A percentile compares a stretch with the other conserved stretches of the same genome.
These are phyloP conservation scores for Lacerta viridis DNA, from an alignment of 2,797 vertebrate genomes.

Conservation along the genomic window DNA sequence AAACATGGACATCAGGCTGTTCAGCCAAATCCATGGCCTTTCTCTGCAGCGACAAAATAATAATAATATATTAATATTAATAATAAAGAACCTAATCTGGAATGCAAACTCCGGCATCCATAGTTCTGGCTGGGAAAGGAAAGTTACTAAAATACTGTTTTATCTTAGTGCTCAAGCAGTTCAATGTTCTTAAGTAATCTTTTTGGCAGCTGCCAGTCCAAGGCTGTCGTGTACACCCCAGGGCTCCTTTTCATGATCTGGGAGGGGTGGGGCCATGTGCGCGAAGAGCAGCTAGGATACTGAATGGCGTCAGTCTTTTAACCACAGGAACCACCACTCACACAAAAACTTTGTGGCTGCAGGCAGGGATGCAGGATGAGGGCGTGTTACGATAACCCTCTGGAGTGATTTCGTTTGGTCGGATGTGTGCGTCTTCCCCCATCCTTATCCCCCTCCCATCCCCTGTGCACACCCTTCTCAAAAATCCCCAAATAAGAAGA, in stretches of 20 bases:
- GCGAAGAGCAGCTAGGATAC: conserved; percentile 36
- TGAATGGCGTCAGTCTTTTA: conserved; percentile 54
- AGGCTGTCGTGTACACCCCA: neutral
- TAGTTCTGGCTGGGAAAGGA: conserved; percentile 46
- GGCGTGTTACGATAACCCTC: neutral
- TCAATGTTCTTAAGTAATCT: conserved; percentile 70
- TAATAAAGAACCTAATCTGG: conserved; percentile 68
- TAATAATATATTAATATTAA: neutral
- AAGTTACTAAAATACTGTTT: conserved; percentile 83
- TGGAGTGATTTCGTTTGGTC: conserved; percentile 23
- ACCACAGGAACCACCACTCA: conserved; percentile 82
- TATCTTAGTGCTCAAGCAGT: conserved; percentile 79
- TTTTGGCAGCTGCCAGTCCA: conserved; percentile 36
- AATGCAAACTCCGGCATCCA: conserved; percentile 81
- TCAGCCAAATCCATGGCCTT: conserved; percentile 28
- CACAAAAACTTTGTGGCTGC: conserved; percentile 49
- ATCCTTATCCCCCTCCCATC: neutral
- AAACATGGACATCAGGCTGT: conserved; percentile 23
- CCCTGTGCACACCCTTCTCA: neutral
- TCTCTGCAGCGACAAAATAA: neutral
- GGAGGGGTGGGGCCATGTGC: conserved; percentile 28
- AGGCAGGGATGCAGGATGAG: neutral
- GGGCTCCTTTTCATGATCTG: neutral
- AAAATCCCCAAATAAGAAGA: neutral
- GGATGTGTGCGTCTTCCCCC: neutral